Base-by-base conservation (phyloP, 2,888 invertebrate species). In the Bombylius major region DNA sequence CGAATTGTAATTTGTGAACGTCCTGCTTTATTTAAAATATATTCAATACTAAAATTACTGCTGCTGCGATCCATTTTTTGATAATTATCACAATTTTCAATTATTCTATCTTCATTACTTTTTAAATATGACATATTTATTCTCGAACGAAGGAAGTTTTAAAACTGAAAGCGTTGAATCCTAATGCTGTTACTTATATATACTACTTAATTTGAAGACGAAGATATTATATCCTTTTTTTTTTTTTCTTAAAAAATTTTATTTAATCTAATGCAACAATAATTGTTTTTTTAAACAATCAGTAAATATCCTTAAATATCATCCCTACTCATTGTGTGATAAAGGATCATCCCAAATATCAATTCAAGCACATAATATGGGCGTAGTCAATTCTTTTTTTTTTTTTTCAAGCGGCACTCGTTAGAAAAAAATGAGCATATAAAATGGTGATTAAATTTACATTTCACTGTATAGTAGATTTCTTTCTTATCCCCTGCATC, bases 31-130 rank as follows among this genome's bases (percentile, higher is more conserved):
- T 78, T 79, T 62, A 82, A 69, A 64, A 82, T 82, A 63, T 81
- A 79, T 58, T 82, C 80, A 51, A 82, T 81, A 65, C 78, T 81
- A 65, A 82, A 82, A 66, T 80, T 76, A 59, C 67, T 70, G 66
- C 69, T 47, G 9, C 12, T 23, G 6, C 36, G 13, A 48, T 33
- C 31, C 32, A 13, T 8, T 23, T 11, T 32, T 23, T 7, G 9
- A 13, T 23, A 12, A 13, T 51, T 51, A 51, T 51, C 32, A 13
- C 14, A 46, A 32, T 54, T 54, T 23, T 23, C 23, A 23, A 23
- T 23, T 23, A 23, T 36, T 7, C 34, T 36, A 36, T 36, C 8
- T 7, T 36, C 8, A 36, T 36, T 36, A 8, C 8, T 36, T 7
- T 36, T 36, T 36, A 7, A 36, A 7, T 36, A 36, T 36, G 5